These are phyloP conservation scores for Corythornis vintsioides DNA, from an alignment of 2,113 vertebrate genomes.

Conservation along the genomic window DNA sequence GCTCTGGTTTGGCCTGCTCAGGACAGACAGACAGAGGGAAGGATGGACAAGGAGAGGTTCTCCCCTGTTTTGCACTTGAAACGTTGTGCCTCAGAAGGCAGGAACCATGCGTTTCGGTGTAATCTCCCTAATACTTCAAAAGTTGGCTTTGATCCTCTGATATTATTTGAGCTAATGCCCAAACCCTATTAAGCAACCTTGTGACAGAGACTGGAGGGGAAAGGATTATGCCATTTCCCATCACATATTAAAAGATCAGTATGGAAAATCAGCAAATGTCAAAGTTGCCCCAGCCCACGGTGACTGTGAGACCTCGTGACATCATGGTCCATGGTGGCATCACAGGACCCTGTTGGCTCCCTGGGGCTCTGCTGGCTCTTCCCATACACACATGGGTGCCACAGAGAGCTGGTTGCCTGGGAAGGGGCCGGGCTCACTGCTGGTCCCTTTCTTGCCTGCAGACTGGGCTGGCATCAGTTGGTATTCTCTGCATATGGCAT, in stretches of 20 bases:
- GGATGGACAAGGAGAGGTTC: not conserved
- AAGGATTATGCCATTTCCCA: not conserved
- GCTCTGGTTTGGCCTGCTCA: not conserved
- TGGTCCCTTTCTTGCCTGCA: not conserved
- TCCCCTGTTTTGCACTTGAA: not conserved
- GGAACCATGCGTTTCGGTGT: not conserved
- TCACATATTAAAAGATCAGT: not conserved
- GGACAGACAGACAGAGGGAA: not conserved
- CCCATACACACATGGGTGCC: not conserved
- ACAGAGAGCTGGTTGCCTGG: not conserved
- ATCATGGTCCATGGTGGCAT: rapidly evolving
- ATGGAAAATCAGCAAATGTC: not conserved
- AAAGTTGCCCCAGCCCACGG: not conserved
- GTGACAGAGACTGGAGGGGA: slow-evolving; percentile 12
- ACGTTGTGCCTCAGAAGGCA: not conserved
- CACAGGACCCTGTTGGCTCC: rapidly evolving
- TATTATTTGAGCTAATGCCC: slow-evolving; percentile 20
- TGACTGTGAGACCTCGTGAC: not conserved
- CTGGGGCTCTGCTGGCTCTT: not conserved
- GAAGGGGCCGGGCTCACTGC: not conserved
- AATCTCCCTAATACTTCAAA: slow-evolving; percentile 54
- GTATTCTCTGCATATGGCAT: not conserved
- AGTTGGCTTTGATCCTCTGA: slow-evolving; percentile 27
- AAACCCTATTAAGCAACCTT: slow-evolving; percentile 45
- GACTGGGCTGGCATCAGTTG: not conserved